These are phyloP conservation scores for Pissodes strobi DNA, from an alignment of 1,140 invertebrate species.

Conservation along the genomic window DNA sequence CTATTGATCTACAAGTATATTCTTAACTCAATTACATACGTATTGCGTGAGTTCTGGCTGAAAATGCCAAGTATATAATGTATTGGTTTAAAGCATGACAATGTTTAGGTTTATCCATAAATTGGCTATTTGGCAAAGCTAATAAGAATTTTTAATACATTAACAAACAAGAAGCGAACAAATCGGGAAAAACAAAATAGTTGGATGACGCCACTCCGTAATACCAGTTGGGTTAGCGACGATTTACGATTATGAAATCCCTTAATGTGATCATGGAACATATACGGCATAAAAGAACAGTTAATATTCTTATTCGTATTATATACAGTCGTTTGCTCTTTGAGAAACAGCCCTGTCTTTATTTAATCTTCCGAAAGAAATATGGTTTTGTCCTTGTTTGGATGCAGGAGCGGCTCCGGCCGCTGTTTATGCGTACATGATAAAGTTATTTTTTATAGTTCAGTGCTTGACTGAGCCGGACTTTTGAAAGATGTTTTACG, in stretches of 20 bases:
- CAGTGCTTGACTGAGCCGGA: no score
- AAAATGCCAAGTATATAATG: no score
- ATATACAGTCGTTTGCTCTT: slow-evolving; percentile 37
- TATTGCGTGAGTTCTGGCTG: no score
- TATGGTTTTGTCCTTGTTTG: slow-evolving; percentile 15
- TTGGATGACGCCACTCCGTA: slow-evolving; percentile 3
- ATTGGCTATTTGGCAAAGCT: no score
- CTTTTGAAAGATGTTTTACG: no score
- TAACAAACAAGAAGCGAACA: no score
- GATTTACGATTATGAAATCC: slow-evolving; percentile 50
- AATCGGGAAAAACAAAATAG: neutral
- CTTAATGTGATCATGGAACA: slow-evolving; percentile 47
- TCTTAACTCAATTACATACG: no score
- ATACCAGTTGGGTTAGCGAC: slow-evolving; percentile 31
- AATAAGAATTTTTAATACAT: no score
- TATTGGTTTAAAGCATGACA: no score
- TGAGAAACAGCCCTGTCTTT: slow-evolving; percentile 33
- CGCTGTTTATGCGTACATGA: neutral
- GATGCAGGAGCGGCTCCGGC: neutral
- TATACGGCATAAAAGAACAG: slow-evolving; percentile 48
- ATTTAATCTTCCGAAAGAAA: slow-evolving; percentile 32
- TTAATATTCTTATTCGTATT: slow-evolving; percentile 48
- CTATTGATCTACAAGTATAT: no score
- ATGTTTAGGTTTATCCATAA: no score
- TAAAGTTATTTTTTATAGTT: no score